Percentiles rank a stretch among this genome's conserved stretches.
Evolutionary conservation across 2,797 vertebrate species (phyloP).

Genomic region (Syngnathus acus): DNA sequence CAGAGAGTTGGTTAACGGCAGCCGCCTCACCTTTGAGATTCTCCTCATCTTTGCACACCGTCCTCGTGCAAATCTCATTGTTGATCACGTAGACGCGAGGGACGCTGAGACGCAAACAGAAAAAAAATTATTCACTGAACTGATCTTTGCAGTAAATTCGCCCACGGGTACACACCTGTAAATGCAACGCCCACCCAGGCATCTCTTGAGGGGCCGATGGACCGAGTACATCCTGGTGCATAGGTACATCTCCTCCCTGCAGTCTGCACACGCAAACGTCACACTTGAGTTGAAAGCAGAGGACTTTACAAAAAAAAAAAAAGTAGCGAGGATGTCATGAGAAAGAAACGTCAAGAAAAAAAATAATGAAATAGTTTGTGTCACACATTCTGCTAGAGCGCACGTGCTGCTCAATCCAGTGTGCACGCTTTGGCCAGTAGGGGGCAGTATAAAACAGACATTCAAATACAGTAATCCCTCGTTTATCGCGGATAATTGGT

Average conservation of each 20-base stretch:
- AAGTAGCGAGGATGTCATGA: neutral
- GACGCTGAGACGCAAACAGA: conserved; percentile 49
- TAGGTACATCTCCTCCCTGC: conserved; percentile 74
- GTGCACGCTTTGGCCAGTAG: too few relatives aligned
- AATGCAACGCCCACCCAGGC: conserved; percentile 62
- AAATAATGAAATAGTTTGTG: too few relatives aligned
- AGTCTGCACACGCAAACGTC: conserved; percentile 48
- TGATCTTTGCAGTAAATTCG: neutral
- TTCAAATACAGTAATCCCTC: too few relatives aligned
- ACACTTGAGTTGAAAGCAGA: neutral
- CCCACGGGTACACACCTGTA: conserved; percentile 62
- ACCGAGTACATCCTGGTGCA: conserved; percentile 80
- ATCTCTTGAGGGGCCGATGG: conserved; percentile 68
- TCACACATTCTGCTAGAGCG: too few relatives aligned
- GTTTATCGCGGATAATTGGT: too few relatives aligned
- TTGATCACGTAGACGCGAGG: conserved; percentile 75
- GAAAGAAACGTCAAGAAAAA: too few relatives aligned
- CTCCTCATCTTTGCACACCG: conserved; percentile 71
- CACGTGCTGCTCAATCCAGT: too few relatives aligned
- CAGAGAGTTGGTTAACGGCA: too few relatives aligned
- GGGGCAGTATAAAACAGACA: too few relatives aligned
- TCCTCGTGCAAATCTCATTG: conserved; percentile 74
- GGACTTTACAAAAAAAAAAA: neutral
- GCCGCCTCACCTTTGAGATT: conserved; percentile 62
- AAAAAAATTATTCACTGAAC: neutral